Evolutionary conservation across 1,140 invertebrate species (phyloP).

Genomic region (Atopsyche davidsoni): DNA sequence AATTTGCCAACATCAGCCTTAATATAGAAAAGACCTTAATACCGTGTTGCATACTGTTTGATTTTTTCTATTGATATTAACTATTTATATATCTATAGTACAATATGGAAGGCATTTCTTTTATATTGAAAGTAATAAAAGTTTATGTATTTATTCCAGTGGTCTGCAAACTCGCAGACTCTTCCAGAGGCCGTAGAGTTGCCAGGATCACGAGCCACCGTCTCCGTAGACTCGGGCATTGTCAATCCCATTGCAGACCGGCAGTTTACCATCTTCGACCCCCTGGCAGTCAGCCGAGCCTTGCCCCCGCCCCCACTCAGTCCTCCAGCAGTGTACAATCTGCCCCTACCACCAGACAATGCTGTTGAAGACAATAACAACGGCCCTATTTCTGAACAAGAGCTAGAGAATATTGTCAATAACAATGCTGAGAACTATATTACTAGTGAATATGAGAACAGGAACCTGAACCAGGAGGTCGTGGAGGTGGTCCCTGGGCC

Average conservation of each 20-base stretch:
- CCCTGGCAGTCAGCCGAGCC: constrained; percentile 5
- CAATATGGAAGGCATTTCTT: too few relatives aligned
- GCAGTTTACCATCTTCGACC: constrained; percentile 22
- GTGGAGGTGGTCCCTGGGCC: constrained; percentile 4
- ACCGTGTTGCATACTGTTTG: too few relatives aligned
- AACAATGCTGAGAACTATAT: constrained; percentile 49
- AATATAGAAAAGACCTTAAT: too few relatives aligned
- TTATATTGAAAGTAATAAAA: too few relatives aligned
- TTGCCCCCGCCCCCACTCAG: not conserved
- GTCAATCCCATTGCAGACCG: constrained; percentile 24
- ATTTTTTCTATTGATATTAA: too few relatives aligned
- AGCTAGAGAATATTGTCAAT: constrained; percentile 51
- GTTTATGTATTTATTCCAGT: too few relatives aligned
- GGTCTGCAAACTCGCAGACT: too few relatives aligned
- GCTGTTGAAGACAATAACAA: constrained; percentile 47
- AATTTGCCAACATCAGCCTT: too few relatives aligned
- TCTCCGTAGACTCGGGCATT: constrained; percentile 20
- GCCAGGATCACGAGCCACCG: too few relatives aligned
- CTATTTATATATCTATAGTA: too few relatives aligned
- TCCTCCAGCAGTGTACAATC: constrained; percentile 1
- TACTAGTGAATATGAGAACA: constrained; percentile 28
- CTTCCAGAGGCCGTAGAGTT: too few relatives aligned
- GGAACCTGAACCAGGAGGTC: constrained; percentile 19
- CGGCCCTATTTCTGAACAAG: constrained; percentile 46
- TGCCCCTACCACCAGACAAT: not conserved